Percentiles rank a stretch among this genome's conserved stretches.
Conservation (phyloP, 2,113 vertebrate species). For the Nycticebus coucang region DNA sequence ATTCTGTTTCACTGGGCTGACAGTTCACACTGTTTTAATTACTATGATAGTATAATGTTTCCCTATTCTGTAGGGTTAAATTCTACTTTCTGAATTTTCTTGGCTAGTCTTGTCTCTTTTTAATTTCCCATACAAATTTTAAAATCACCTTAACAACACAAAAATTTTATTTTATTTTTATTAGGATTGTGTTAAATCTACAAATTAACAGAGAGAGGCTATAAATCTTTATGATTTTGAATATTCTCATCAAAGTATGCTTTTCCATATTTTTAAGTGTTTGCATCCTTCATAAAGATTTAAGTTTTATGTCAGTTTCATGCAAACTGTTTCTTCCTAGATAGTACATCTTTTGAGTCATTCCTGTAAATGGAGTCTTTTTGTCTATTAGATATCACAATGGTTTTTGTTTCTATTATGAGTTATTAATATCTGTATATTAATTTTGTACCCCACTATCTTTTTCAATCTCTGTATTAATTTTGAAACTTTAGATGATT, state of each 20-base stretch:
- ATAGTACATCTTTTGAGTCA: neutral
- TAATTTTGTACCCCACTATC: neutral
- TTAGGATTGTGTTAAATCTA: neutral
- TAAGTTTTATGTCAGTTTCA: neutral
- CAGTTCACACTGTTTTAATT: neutral
- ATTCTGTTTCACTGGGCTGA: neutral
- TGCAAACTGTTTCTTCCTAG: neutral
- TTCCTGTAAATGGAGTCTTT: neutral
- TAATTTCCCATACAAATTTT: neutral
- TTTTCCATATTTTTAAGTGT: neutral
- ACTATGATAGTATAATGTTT: no score
- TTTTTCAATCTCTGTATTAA: neutral
- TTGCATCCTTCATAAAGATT: neutral
- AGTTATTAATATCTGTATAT: neutral
- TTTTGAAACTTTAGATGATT: neutral
- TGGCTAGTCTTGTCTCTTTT: neutral
- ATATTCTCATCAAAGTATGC: neutral
- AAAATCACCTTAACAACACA: neutral
- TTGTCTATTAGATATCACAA: neutral
- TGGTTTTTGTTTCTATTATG: neutral
- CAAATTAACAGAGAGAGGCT: neutral
- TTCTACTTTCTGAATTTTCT: neutral
- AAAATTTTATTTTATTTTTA: neutral
- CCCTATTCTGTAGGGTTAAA: neutral
- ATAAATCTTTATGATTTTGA: neutral